Evolutionary conservation across 2,888 invertebrate genomes (phyloP).

Genomic region (Clanis bilineata): DNA sequence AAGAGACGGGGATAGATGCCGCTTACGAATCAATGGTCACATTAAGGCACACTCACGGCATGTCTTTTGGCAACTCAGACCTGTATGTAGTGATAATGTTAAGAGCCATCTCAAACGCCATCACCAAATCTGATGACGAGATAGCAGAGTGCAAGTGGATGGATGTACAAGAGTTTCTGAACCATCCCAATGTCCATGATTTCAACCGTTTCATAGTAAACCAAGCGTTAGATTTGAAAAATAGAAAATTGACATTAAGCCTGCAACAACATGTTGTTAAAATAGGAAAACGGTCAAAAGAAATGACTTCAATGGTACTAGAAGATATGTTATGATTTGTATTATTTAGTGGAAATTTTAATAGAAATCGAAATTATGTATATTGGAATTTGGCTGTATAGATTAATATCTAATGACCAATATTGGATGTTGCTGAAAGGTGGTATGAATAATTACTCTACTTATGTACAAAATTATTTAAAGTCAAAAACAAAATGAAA

Average conservation of each 20-base stretch:
- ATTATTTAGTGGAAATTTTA: not conserved
- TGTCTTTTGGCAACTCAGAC: slow-evolving; percentile 92
- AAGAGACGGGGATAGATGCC: slow-evolving; percentile 93
- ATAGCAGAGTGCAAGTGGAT: slow-evolving; percentile 92
- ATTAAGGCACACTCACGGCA: slow-evolving; percentile 89
- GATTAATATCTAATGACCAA: not conserved
- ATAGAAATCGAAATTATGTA: not conserved
- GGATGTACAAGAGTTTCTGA: slow-evolving; percentile 87
- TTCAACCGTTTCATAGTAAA: slow-evolving; percentile 86
- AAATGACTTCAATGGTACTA: slow-evolving; percentile 60
- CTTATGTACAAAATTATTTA: too few relatives aligned
- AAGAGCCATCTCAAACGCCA: slow-evolving; percentile 83
- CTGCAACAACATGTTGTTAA: slow-evolving; percentile 71
- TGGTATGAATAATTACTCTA: too few relatives aligned
- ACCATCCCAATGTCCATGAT: slow-evolving; percentile 87
- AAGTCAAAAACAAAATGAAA: too few relatives aligned
- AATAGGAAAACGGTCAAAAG: slow-evolving; percentile 51
- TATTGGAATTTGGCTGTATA: too few relatives aligned
- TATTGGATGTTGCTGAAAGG: too few relatives aligned
- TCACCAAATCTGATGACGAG: slow-evolving; percentile 88
- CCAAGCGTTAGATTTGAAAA: slow-evolving; percentile 85
- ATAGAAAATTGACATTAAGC: slow-evolving; percentile 83
- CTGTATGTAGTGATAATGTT: slow-evolving; percentile 91
- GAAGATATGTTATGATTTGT: slow-evolving; percentile 42
- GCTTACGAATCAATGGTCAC: slow-evolving; percentile 89